These are phyloP conservation scores for Euspilapteryx auroguttella DNA, from an alignment of 2,888 invertebrate species.

Conservation along the genomic window DNA sequence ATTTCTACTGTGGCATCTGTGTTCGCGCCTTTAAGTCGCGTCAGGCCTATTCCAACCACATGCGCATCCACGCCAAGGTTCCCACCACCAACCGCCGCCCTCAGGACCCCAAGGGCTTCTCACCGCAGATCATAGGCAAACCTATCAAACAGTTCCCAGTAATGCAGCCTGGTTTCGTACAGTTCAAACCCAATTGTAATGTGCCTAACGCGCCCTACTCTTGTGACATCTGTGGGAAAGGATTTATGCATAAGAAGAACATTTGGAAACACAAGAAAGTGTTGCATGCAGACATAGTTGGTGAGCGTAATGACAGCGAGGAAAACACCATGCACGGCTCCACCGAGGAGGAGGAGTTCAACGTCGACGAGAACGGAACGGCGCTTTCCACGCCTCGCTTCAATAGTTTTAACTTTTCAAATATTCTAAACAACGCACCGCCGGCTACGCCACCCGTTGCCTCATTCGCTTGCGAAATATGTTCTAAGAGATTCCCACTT, in stretches of 20 bases:
- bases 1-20: conserved; percentile 62
- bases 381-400: conserved; percentile 49
- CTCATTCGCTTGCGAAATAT: conserved; percentile 44
- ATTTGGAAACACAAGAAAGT: conserved; percentile 60
- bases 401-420: conserved; percentile 47
- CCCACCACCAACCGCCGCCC: conserved; percentile 52
- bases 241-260: conserved; percentile 57
- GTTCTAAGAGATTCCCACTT: conserved; percentile 45
- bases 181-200: conserved; percentile 36
- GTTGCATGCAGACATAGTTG: conserved; percentile 44
- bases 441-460: conserved; percentile 18
- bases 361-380: conserved; percentile 42
- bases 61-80: conserved; percentile 54
- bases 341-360: conserved; percentile 51
- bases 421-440: conserved; percentile 23
- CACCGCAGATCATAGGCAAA: conserved; percentile 44
- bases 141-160: conserved; percentile 37
- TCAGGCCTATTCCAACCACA: conserved; percentile 57
- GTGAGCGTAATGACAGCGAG: conserved; percentile 47
- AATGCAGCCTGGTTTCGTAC: conserved; percentile 28
- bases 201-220: conserved; percentile 55
- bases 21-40: conserved; percentile 61
- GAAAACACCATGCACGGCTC: conserved; percentile 54
- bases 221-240: conserved; percentile 68
- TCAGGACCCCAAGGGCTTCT: conserved; percentile 31